Evolutionary conservation across 2,888 invertebrate genomes (phyloP), one percentile per base, ranked within the genome.

Genomic region (Acanthosepion pharaonis): DNA sequence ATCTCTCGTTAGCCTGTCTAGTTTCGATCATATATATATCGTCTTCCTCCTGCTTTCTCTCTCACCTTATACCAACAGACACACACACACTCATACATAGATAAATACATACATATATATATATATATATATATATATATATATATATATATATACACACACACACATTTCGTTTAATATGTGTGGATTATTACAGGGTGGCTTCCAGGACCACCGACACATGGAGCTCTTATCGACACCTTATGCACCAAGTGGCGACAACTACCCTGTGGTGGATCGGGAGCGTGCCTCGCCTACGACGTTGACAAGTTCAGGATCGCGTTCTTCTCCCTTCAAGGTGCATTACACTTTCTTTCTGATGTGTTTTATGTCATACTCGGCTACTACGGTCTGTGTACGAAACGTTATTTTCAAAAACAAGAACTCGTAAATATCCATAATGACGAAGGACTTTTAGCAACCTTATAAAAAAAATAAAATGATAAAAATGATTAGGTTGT

Each of bases 201-300:
- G 92, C 94, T 95, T 33, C 95, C 94, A 11, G 95, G 94, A 28
- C 94, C 95, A 0, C 64, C 94, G 28, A 53, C 53, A 8, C 94
- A 94, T 55, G 95, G 95, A 20, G 53, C 23, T 51, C 48, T 95
- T 1, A 92, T 95, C 33, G 95, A 95, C 55, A 94, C 93, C 15
- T 91, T 94, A 8, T 95, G 95, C n/a, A 42, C 48, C 15, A 93
- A 49, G 15, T 95, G 95, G 95, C 91, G 91, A 0, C n/a, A 93
- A 20, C 93, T 93, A 9, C 49, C 91, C 20, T 91, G 92, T 48
- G 42, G 93, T 15, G 94, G 94, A 5, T 53, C 55, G 48, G 94
- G 95, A 25, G 91, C 94, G 1, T 95, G 95, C 53, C 42, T 59
- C 0, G n/a, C 94, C 28, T 95, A 94, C 94, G 94, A 94, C 53